Evolutionary conservation across 2,888 invertebrate genomes (phyloP).

Genomic region (Apotomis betuletana): DNA sequence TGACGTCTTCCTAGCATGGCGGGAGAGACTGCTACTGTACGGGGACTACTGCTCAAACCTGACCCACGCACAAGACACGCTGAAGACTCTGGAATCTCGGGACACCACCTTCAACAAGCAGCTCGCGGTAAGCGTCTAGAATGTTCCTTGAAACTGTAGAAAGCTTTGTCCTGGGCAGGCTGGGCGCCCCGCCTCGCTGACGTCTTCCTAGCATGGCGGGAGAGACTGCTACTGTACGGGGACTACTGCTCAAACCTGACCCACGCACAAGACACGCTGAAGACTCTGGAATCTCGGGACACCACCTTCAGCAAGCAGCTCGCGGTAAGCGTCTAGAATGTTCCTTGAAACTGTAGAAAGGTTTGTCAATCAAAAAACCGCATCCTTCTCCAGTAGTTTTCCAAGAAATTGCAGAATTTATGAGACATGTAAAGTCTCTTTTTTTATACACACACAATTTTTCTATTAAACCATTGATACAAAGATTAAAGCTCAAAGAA

Average conservation of each 20-base stretch:
- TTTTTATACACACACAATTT: no score
- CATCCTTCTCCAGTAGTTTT: no score
- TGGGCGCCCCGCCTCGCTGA: slow-evolving; percentile 85
- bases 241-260: slow-evolving; percentile 98
- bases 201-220: slow-evolving; percentile 66
- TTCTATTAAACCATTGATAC: no score
- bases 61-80: slow-evolving; percentile 92
- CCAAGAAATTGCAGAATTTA: no score
- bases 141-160: background rate
- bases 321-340: slow-evolving; percentile 78
- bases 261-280: slow-evolving; percentile 92
- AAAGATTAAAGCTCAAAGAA: no score
- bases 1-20: slow-evolving; percentile 78
- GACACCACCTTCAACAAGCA: slow-evolving; percentile 86
- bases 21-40: slow-evolving; percentile 88
- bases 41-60: slow-evolving; percentile 98
- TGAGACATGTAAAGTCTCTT: no score
- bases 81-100: slow-evolving; percentile 89
- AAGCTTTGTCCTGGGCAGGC: slow-evolving; percentile 66
- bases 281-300: slow-evolving; percentile 88
- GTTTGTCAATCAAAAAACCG: slow-evolving; percentile 50
- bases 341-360: background rate
- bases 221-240: slow-evolving; percentile 91
- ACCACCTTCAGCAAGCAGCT: slow-evolving; percentile 86
- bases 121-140: slow-evolving; percentile 83